phyloP scores from a whole-genome alignment of 2,797 vertebrate species.

The Neomorphus geoffroyi region DNA sequence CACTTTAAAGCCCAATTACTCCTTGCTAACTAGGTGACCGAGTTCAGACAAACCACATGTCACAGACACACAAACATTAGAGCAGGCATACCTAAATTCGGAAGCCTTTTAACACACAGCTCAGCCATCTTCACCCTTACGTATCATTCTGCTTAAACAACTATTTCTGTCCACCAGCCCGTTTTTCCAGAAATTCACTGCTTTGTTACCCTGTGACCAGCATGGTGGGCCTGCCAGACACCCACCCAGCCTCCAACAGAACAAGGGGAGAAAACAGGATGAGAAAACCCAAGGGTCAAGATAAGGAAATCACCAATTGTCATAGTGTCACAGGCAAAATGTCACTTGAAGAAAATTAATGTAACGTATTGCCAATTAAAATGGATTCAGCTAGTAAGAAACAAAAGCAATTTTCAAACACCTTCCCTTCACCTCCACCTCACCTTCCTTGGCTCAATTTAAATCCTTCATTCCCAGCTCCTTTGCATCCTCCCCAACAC shows the following conservation, averaged over 20 bases:
- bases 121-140: not conserved
- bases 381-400: not conserved
- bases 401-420: not conserved
- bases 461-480: not conserved
- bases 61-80: not conserved
- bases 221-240: not conserved
- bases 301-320: not conserved
- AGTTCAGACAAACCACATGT: not conserved
- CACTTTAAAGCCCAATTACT: not conserved
- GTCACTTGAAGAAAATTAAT: fast-evolving
- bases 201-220: not conserved
- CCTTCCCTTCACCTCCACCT: not conserved
- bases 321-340: not conserved
- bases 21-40: not conserved
- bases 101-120: not conserved
- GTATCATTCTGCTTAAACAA: not conserved
- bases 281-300: not conserved
- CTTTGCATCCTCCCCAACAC: no score
- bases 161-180: not conserved
- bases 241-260: not conserved
- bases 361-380: not conserved
- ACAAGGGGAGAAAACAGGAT: not conserved
- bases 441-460: not conserved
- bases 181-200: not conserved
- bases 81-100: not conserved